phyloP scores from a whole-genome alignment of 2,113 vertebrate genomes.

The Gracilinanus agilis region DNA sequence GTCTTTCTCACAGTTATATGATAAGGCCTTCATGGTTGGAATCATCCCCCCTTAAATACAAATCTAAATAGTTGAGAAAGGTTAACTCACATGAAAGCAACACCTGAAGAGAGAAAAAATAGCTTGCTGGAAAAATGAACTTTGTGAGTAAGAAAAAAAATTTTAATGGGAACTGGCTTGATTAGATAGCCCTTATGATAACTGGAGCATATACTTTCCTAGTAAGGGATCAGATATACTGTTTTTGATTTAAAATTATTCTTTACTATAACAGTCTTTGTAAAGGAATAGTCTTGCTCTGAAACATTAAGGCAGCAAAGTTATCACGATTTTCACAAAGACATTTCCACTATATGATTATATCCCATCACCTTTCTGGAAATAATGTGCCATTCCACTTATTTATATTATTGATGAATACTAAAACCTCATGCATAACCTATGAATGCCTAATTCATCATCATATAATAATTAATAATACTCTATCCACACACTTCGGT shows the following conservation, averaged over 20 bases:
- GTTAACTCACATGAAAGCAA: neutral
- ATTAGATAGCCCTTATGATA: neutral
- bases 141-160: neutral
- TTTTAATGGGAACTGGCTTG: neutral
- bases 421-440: neutral
- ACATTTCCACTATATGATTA: neutral
- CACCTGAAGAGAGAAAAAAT: neutral
- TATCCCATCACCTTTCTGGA: neutral
- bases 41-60: neutral
- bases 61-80: neutral
- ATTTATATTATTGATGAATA: neutral
- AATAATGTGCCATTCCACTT: neutral
- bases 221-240: neutral
- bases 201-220: neutral
- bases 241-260: neutral
- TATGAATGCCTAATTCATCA: neutral
- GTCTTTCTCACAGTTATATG: neutral
- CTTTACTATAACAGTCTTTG: neutral
- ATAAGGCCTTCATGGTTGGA: neutral
- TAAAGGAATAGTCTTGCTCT: neutral
- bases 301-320: neutral
- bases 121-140: neutral
- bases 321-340: neutral
- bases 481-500: neutral
- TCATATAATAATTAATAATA: neutral